These are phyloP conservation scores for Agonopterix heracliana DNA, from an alignment of 2,888 invertebrate species.

Conservation along the genomic window DNA sequence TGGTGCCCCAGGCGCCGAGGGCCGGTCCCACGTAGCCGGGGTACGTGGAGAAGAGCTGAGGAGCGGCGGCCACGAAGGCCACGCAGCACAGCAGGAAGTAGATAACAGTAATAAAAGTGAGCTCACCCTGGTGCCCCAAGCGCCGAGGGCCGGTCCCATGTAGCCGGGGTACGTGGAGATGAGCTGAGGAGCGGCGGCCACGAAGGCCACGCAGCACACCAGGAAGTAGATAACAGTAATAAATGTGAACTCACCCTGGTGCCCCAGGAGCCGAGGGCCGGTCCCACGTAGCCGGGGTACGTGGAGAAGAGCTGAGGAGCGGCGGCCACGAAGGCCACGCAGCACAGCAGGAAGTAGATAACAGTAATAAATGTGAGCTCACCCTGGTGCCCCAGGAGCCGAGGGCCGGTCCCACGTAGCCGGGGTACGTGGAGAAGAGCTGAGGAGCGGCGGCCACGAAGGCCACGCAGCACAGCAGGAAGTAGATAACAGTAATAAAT, in stretches of 20 bases:
- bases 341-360: slow-evolving; percentile 58
- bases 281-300: slow-evolving; percentile 32
- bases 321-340: slow-evolving; percentile 57
- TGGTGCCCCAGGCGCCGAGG: slow-evolving; percentile 25
- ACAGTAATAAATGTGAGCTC: too few relatives aligned
- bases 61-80: slow-evolving; percentile 59
- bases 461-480: slow-evolving; percentile 60
- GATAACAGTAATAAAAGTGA: too few relatives aligned
- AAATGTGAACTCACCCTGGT: too few relatives aligned
- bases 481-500: too few relatives aligned
- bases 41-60: slow-evolving; percentile 44
- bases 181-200: slow-evolving; percentile 57
- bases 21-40: slow-evolving; percentile 30
- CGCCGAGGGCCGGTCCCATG: slow-evolving; percentile 22
- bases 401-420: slow-evolving; percentile 25
- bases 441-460: slow-evolving; percentile 61
- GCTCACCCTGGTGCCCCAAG: slow-evolving; percentile 51
- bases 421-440: slow-evolving; percentile 36
- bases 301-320: slow-evolving; percentile 53
- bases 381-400: too few relatives aligned
- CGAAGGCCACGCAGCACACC: slow-evolving; percentile 57
- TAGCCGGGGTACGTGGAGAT: slow-evolving; percentile 37
- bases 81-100: slow-evolving; percentile 59
- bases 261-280: too few relatives aligned
- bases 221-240: slow-evolving; percentile 61